phyloP scores from a whole-genome alignment of 2,888 invertebrate genomes.

The Napeogenes sylphis region DNA sequence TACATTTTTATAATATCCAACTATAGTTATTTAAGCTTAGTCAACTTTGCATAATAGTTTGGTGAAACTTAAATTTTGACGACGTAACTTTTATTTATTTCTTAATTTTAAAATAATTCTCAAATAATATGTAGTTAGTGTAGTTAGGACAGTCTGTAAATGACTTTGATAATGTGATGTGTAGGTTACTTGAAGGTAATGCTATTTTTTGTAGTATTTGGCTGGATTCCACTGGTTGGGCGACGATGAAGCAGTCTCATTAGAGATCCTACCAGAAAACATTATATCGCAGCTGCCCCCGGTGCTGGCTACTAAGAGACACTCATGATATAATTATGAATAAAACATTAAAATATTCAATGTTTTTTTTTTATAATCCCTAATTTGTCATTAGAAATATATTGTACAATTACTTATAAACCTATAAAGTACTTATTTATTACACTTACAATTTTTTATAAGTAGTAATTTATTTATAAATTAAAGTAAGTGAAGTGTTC shows the following conservation, averaged over 20 bases:
- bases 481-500: too few relatives aligned
- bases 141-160: too few relatives aligned
- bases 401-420: too few relatives aligned
- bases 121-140: too few relatives aligned
- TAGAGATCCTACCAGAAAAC: conserved; percentile 85
- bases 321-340: conserved; percentile 23
- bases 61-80: too few relatives aligned
- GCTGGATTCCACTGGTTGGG: conserved; percentile 83
- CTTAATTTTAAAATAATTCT: too few relatives aligned
- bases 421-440: too few relatives aligned
- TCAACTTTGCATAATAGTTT: background rate
- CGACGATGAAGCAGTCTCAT: conserved; percentile 83
- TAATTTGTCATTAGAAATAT: background rate
- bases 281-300: conserved; percentile 85
- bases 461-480: too few relatives aligned
- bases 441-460: too few relatives aligned
- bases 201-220: conserved; percentile 79
- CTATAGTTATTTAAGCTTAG: too few relatives aligned
- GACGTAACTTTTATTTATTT: too few relatives aligned
- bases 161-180: too few relatives aligned
- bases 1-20: background rate
- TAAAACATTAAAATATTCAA: conserved; percentile 2
- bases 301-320: conserved; percentile 68
- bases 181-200: background rate
- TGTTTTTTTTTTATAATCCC: conserved; percentile 1